Evolutionary conservation across 2,113 vertebrate species (phyloP), one percentile per base, ranked within the genome.

Genomic region (Nothoprocta pentlandii): DNA sequence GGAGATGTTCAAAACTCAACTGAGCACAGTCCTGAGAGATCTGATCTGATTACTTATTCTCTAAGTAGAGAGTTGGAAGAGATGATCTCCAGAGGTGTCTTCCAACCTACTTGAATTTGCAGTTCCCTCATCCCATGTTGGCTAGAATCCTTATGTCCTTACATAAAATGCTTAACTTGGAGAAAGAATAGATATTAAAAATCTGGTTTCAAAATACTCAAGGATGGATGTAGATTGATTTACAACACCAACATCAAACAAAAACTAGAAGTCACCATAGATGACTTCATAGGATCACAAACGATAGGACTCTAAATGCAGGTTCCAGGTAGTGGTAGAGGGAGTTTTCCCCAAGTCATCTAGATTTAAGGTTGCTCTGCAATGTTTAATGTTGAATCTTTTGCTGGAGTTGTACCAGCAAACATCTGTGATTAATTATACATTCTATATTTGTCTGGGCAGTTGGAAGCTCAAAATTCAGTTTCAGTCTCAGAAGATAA

Each of bases 341-440:
- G 36, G 46, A 63, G 16, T 67, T 88, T 5, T 10, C 30, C 61
- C 30, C 6, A 12, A 36, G 34, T 58, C 67, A 28, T 15, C 30
- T 69, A 87, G 84, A 76, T 71, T 25, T 76, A 36, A 58, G 8
- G 3, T 74, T 62, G 54, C 68, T 62, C 62, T 89, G 26, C 30
- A 79, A 0, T 39, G 74, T 94, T 80, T 74, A 47, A 36, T 15
- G 6, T 69, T 54, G 34, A 80, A 67, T 80, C 74, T 56, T 47
- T 76, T 85, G n/a, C 28, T 91, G 66, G 63, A 91, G 68, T 76
- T 69, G 39, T 73, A 94, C 62, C 66, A 76, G 67, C 75, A 89
- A 92, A 84, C 92, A 96, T 94, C 94, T 95, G 91, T 90, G 94
- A 63, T 75, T 83, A 86, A 94, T 96, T 89, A 87, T 61, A 54